Percentiles rank a stretch among this genome's conserved stretches.
Evolutionary conservation across 2,888 invertebrate genomes (phyloP).

Genomic region (Phyllotreta striolata): DNA sequence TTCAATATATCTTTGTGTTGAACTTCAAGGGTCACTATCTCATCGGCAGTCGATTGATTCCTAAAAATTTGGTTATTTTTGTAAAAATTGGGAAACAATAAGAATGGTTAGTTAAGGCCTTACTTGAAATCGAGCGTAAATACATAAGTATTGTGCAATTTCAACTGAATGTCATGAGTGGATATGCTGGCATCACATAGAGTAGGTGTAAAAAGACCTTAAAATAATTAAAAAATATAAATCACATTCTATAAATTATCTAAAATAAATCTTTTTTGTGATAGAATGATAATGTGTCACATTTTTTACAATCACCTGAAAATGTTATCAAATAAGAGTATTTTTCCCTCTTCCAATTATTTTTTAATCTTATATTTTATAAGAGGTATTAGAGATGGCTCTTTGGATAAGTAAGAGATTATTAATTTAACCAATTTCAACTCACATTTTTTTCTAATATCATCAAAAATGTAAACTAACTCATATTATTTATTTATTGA

Average conservation of each 20-base stretch:
- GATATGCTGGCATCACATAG: conserved; percentile 63
- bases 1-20: conserved; percentile 73
- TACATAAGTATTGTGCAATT: conserved; percentile 64
- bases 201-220: conserved; percentile 1
- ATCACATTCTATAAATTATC: neutral
- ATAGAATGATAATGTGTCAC: neutral
- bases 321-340: too few species aligned
- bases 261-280: conserved; percentile 2
- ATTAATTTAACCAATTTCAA: too few species aligned
- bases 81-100: conserved; percentile 13
- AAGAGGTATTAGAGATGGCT: too few species aligned
- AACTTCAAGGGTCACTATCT: conserved; percentile 66
- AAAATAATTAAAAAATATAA: conserved; percentile 12
- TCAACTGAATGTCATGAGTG: conserved; percentile 67
- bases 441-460: too few species aligned
- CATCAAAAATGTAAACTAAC: too few species aligned
- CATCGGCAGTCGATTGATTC: neutral
- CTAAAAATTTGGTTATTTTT: conserved; percentile 4
- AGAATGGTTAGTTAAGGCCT: conserved; percentile 59
- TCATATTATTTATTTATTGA: too few species aligned
- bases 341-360: too few species aligned
- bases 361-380: too few species aligned
- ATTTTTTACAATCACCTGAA: neutral
- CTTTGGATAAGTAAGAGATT: too few species aligned
- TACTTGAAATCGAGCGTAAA: conserved; percentile 63